phyloP scores from a whole-genome alignment of 2,797 vertebrate species.

The Otus scops region DNA sequence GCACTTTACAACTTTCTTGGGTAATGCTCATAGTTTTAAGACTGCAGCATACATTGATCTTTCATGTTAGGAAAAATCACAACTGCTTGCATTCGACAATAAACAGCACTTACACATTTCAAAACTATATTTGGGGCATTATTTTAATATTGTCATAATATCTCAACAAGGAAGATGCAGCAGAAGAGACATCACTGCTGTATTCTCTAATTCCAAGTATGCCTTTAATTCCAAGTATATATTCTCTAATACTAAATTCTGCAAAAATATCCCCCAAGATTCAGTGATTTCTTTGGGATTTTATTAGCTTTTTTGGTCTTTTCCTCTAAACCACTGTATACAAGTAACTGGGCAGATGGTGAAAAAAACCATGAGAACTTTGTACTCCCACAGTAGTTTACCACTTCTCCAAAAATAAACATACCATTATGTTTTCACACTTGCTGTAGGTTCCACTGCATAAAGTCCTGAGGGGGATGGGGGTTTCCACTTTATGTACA shows the following conservation, averaged over 20 bases:
- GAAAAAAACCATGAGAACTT: not conserved
- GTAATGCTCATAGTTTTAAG: not conserved
- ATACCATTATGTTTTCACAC: not conserved
- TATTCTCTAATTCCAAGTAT: not conserved
- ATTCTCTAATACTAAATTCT: not conserved
- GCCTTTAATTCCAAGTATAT: not conserved
- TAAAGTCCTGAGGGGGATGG: not conserved
- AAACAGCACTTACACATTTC: not conserved
- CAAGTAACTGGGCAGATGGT: not conserved
- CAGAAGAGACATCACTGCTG: not conserved
- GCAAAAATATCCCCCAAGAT: not conserved
- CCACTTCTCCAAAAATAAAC: constrained; percentile 36
- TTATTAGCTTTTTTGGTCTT: not conserved
- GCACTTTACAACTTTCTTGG: not conserved
- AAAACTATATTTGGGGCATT: not conserved
- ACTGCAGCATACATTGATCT: not conserved
- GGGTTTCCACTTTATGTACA: not conserved
- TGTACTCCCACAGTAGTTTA: not conserved
- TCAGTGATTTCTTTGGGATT: not conserved
- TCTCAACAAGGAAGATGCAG: not conserved
- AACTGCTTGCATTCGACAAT: not conserved
- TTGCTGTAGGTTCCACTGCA: not conserved
- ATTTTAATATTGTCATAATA: not conserved
- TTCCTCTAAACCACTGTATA: not conserved
- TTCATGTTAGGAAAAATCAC: not conserved